Evolutionary conservation across 2,113 vertebrate genomes (phyloP).

Genomic region (Desmodus rotundus): DNA sequence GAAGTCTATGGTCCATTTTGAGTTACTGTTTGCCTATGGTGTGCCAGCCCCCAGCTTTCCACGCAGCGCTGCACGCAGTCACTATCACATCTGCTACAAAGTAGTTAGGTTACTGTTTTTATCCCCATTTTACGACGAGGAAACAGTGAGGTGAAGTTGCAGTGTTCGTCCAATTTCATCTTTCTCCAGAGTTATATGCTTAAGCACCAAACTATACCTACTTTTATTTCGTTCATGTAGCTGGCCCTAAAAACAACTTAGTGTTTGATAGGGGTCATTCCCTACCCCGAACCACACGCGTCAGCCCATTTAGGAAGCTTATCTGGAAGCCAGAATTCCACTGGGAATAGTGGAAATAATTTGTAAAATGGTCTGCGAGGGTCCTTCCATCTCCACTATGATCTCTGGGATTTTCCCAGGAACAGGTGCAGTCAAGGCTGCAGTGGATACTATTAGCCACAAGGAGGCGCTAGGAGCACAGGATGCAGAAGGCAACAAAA

Average conservation of each 20-base stretch:
- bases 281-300: neutral
- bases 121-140: neutral
- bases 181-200: neutral
- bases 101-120: neutral
- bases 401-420: neutral
- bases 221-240: neutral
- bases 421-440: neutral
- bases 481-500: neutral
- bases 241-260: neutral
- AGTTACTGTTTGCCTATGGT: neutral
- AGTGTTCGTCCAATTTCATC: neutral
- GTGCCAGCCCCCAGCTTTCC: neutral
- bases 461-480: neutral
- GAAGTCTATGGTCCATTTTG: neutral
- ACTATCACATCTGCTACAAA: neutral
- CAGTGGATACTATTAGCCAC: constrained; percentile 26
- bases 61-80: neutral
- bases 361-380: neutral
- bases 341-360: neutral
- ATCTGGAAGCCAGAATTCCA: neutral
- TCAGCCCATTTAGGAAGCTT: neutral
- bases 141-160: neutral
- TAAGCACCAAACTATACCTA: neutral
- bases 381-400: neutral
- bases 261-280: neutral